Evolutionary conservation across 2,797 vertebrate genomes (phyloP).

Genomic region (Onychomys leucogaster): DNA sequence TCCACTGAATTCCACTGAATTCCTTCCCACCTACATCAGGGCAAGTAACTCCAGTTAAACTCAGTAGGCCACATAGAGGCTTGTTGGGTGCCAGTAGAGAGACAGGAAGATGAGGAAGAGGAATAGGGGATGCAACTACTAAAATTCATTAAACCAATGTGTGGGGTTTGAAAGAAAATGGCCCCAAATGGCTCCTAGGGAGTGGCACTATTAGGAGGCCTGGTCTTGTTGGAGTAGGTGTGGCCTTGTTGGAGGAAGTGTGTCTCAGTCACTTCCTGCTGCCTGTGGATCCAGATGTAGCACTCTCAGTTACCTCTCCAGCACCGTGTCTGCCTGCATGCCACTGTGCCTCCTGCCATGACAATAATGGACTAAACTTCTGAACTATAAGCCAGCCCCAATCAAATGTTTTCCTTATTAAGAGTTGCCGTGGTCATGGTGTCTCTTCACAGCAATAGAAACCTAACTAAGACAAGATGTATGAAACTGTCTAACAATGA

Average conservation of each 20-base stretch:
- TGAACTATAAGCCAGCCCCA: not conserved
- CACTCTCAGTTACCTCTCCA: not conserved
- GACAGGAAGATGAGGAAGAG: too few species aligned
- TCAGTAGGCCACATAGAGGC: not conserved
- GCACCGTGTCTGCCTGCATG: not conserved
- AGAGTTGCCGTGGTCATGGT: not conserved
- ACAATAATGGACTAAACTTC: not conserved
- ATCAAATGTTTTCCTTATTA: not conserved
- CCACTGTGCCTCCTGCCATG: not conserved
- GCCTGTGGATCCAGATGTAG: not conserved
- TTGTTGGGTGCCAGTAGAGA: not conserved
- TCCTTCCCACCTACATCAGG: too few species aligned
- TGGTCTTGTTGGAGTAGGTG: not conserved
- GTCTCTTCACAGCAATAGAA: not conserved
- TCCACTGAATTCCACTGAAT: not conserved
- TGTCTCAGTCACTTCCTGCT: not conserved
- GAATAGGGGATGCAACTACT: not conserved
- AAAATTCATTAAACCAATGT: not conserved
- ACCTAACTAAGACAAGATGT: not conserved
- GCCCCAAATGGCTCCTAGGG: not conserved
- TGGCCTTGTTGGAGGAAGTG: not conserved
- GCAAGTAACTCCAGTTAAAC: not conserved
- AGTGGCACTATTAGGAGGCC: not conserved
- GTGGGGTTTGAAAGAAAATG: not conserved
- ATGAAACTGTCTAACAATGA: not conserved